A percentile compares a stretch with the other conserved stretches of the same genome.
These are phyloP conservation scores for Melanchra persicariae DNA, from an alignment of 2,888 invertebrate species.

Conservation along the genomic window DNA sequence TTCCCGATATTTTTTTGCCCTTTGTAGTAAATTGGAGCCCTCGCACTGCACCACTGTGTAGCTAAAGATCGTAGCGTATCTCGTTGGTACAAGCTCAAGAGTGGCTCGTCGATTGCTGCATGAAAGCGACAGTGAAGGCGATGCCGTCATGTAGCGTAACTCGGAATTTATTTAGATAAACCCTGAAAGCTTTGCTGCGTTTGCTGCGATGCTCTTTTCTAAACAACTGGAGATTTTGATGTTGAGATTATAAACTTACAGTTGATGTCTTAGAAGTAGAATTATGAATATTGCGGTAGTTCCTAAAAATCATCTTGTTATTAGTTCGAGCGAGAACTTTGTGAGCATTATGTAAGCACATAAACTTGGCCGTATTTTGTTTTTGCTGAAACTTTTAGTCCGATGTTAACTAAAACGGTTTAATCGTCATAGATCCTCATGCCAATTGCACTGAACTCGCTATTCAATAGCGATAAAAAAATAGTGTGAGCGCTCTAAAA, in stretches of 20 bases:
- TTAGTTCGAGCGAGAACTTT: slow-evolving; percentile 1
- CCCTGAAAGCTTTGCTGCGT: slow-evolving; percentile 31
- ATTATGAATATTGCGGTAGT: slow-evolving; percentile 5
- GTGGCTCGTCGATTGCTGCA: slow-evolving; percentile 50
- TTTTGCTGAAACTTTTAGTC: neutral
- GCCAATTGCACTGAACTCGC: slow-evolving; percentile 24
- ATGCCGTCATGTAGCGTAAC: slow-evolving; percentile 25
- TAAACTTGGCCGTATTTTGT: neutral
- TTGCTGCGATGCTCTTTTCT: slow-evolving; percentile 19
- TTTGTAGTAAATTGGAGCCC: neutral
- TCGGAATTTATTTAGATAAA: slow-evolving; percentile 33
- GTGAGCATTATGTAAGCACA: neutral
- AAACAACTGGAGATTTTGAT: slow-evolving; percentile 11
- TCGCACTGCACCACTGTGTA: neutral
- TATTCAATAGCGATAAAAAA: neutral
- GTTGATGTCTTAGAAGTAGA: neutral
- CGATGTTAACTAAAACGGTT: neutral
- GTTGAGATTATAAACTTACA: slow-evolving; percentile 5
- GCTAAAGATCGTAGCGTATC: neutral
- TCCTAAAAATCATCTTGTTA: slow-evolving; percentile 1
- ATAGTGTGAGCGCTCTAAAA: slow-evolving; percentile 12
- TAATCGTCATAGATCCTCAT: slow-evolving; percentile 9
- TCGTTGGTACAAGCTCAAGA: slow-evolving; percentile 13
- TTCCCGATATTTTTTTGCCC: too few relatives aligned
- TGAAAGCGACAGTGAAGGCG: slow-evolving; percentile 53